These are phyloP conservation scores for Thera obeliscata DNA, from an alignment of 2,888 invertebrate genomes.

Conservation along the genomic window DNA sequence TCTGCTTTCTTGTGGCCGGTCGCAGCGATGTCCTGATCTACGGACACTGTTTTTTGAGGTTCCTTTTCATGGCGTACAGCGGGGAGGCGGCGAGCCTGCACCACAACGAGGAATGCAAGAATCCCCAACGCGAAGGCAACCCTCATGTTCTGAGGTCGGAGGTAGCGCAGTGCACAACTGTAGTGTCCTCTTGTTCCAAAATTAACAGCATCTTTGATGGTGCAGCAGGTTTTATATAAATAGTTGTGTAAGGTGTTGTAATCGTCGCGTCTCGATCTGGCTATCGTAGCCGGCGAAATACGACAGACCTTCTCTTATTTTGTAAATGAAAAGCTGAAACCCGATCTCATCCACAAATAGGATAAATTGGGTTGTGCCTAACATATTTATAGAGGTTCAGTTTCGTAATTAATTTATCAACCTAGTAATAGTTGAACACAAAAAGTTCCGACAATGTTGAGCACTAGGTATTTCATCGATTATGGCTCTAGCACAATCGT, in stretches of 20 bases:
- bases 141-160: slow-evolving; percentile 63
- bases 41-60: slow-evolving; percentile 41
- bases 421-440: slow-evolving; percentile 8
- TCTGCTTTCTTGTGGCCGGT: slow-evolving; percentile 78
- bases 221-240: slow-evolving; percentile 81
- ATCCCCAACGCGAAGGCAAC: slow-evolving; percentile 63
- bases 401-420: slow-evolving; percentile 2
- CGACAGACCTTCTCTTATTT: slow-evolving; percentile 28
- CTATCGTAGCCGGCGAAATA: slow-evolving; percentile 36
- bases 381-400: slow-evolving; percentile 1
- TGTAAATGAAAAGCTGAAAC: slow-evolving; percentile 15
- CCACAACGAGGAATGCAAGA: slow-evolving; percentile 56
- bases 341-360: neutral
- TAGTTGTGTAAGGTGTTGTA: slow-evolving; percentile 77
- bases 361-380: neutral
- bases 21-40: slow-evolving; percentile 72
- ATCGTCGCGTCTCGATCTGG: slow-evolving; percentile 68
- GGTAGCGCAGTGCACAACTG: slow-evolving; percentile 50
- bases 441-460: neutral
- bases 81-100: slow-evolving; percentile 64
- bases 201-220: slow-evolving; percentile 73
- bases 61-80: slow-evolving; percentile 50
- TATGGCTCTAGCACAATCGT: slow-evolving; percentile 15
- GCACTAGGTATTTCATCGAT: slow-evolving; percentile 14
- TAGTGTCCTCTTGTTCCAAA: slow-evolving; percentile 63